Evolutionary conservation across 2,797 vertebrate species (phyloP), one percentile per base, ranked within the genome.

Genomic region (Anguilla anguilla): DNA sequence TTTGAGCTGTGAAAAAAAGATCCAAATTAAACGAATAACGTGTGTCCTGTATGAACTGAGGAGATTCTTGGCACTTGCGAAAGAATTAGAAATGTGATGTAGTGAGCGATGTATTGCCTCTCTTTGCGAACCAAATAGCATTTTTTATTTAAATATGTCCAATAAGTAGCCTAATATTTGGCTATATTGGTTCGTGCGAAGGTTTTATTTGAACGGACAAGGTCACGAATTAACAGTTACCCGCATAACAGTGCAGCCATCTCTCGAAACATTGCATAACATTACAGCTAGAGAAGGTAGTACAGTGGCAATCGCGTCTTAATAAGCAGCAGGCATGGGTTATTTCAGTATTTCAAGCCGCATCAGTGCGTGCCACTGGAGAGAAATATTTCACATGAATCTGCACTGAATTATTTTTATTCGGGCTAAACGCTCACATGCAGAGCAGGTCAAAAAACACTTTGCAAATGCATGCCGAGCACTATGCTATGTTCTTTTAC

Each of bases 261-360:
- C 49, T 59, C 74, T 72, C 35, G 72, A 87, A 83, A 28, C 72
- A 85, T 89, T 89, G 86, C 88, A 87, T 89, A 87, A 89, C 84
- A 59, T 89, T 89, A 85, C 86, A 87, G 86, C 83, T 53, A 43
- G 69, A 69, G 72, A 77, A 72, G 39, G 15, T 22, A 72, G 49
- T 74, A 43, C 82, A 84, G 46, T 51, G 55, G 88, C 85, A 86
- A 59, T 84, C 84, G 84, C 46, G 79, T 88, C 88, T 83, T 83
- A 83, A 89, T 81, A 53, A 59, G 46, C 86, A 85, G 81, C 67
- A 87, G 83, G 82, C 49, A 87, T 81, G 61, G 69, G 13, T 77
- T 53, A 81, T 57, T 85, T 89, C 55, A 89, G 85, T 87, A 85
- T 81, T 87, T 87, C 83, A 87, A 82, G 81, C 35, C 87, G 83